These are phyloP conservation scores for Pseudorasbora parva DNA, from an alignment of 2,113 vertebrate genomes.

Conservation along the genomic window DNA sequence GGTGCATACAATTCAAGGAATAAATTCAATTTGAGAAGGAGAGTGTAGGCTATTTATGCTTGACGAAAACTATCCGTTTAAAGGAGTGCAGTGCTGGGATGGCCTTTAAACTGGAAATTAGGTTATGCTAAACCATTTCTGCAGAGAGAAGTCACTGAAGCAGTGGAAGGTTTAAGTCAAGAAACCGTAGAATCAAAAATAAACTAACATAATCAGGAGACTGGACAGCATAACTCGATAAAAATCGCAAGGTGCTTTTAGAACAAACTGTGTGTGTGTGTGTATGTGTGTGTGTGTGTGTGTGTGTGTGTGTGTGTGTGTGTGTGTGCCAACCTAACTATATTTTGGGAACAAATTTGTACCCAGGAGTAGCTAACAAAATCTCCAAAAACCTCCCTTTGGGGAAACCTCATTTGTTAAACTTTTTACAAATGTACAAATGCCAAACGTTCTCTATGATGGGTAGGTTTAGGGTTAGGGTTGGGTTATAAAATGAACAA, in stretches of 20 bases:
- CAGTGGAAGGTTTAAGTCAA: slow-evolving; percentile 72
- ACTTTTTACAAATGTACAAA: too few species aligned
- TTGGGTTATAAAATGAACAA: too few species aligned
- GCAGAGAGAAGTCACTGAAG: slow-evolving; percentile 72
- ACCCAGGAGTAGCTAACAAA: too few species aligned
- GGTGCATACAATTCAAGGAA: slow-evolving; percentile 30
- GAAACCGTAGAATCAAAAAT: slow-evolving; percentile 72
- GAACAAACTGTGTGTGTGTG: neutral
- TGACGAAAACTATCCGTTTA: slow-evolving; percentile 64
- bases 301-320: too few species aligned
- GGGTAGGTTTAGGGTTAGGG: too few species aligned
- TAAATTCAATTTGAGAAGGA: neutral
- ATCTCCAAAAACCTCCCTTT: too few species aligned
- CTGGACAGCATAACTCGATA: slow-evolving; percentile 63
- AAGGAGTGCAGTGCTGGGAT: slow-evolving; percentile 69
- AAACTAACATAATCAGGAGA: slow-evolving; percentile 11
- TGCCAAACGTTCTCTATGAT: too few species aligned
- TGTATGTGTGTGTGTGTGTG: too few species aligned
- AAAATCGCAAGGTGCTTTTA: neutral
- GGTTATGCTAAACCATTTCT: slow-evolving; percentile 79
- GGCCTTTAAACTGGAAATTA: slow-evolving; percentile 73
- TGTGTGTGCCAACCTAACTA: too few species aligned
- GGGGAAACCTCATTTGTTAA: too few species aligned
- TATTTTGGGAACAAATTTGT: too few species aligned
- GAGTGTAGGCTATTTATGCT: slow-evolving; percentile 30